phyloP scores from a whole-genome alignment of 2,797 vertebrate genomes.

The Neoniphon sammara region DNA sequence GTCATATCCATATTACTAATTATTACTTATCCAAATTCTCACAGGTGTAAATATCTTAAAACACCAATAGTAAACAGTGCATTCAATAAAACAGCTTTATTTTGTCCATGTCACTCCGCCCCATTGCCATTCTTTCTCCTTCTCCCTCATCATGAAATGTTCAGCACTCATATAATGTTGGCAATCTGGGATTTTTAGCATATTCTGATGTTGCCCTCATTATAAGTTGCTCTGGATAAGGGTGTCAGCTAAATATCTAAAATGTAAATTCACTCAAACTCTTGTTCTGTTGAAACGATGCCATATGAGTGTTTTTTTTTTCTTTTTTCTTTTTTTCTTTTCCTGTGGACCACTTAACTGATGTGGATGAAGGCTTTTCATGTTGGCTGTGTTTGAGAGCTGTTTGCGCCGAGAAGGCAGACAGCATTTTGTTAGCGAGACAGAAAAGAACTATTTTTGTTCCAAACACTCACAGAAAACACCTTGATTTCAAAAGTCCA shows the following conservation, averaged over 20 bases:
- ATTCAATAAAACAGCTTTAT: no score
- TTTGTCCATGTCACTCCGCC: no score
- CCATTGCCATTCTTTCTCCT: no score
- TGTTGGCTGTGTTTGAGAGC: slow-evolving; percentile 28
- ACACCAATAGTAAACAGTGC: no score
- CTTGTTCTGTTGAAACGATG: slow-evolving; percentile 18
- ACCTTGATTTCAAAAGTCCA: slow-evolving; percentile 39
- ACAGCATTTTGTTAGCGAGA: slow-evolving; percentile 56
- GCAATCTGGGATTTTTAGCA: no score
- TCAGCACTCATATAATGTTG: no score
- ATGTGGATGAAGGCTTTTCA: slow-evolving; percentile 46
- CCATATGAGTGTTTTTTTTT: slow-evolving; percentile 16
- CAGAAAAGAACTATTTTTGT: slow-evolving; percentile 54
- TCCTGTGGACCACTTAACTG: slow-evolving; percentile 30
- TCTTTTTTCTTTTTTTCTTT: no score
- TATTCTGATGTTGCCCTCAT: no score
- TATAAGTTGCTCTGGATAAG: not conserved
- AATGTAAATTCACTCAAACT: slow-evolving; percentile 13
- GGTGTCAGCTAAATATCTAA: not conserved
- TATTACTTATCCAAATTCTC: no score
- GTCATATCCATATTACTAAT: no score
- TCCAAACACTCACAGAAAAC: slow-evolving; percentile 46
- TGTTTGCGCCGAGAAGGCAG: not conserved
- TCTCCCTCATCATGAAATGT: no score
- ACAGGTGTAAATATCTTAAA: no score